Base-by-base conservation (phyloP, 2,888 invertebrate genomes). In the Ormia ochracea region DNA sequence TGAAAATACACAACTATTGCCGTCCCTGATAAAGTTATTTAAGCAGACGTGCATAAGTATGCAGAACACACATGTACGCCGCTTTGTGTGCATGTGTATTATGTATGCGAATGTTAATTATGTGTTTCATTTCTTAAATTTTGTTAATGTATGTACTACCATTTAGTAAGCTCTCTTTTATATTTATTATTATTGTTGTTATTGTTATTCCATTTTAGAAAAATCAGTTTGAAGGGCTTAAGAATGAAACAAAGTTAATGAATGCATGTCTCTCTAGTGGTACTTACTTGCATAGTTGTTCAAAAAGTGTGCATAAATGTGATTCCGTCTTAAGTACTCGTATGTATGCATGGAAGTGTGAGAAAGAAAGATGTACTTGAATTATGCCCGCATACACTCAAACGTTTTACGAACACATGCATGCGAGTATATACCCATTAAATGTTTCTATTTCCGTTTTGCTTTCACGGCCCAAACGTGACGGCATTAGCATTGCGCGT, bases 391-490 rank as follows among this genome's bases (percentile, higher is more conserved):
- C 54, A 19, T 38, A 10, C 17, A 38, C 3, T 14, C 14, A 19
- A 21, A 21, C 21, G 6, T n/a, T 28, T 56, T 33, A 58, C 14
- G 14, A 10, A 72, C 43, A 48, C 26, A 45, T 58, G 12, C 36
- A 36, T 58, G 23, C 56, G n/a, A 26, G 12, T 21, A 45, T 45
- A 45, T 61, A 75, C 33, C 48, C 54, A 45, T 68, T 78, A 52
- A 58, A 45, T 50, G 65, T 65, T 74, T 78, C 38, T 76, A 65
- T 76, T 74, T 74, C 52, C 73, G 80, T 83, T 82, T 73, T 50
- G 45, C 69, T 81, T 52, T 74, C 63, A 69, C n/a, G n/a, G n/a
- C n/a, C n/a, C n/a, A n/a, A n/a, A n/a, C n/a, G n/a, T n/a, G n/a
- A n/a, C n/a, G n/a, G n/a, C n/a, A n/a, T n/a, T n/a, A n/a, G n/a